phyloP scores from a whole-genome alignment of 2,888 invertebrate genomes.

The Thecophora atra region DNA sequence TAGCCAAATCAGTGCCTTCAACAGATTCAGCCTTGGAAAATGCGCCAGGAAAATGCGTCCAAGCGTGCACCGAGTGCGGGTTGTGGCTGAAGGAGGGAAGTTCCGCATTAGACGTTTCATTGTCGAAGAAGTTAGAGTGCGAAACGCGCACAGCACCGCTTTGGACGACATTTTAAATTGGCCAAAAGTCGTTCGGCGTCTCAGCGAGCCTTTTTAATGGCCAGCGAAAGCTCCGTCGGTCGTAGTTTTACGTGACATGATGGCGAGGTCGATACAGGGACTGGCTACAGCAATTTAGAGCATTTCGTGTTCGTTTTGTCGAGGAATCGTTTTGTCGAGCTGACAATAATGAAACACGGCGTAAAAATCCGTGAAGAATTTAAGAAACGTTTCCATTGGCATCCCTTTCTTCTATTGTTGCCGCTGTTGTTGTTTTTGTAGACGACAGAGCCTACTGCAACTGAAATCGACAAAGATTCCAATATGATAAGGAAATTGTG shows the following conservation, averaged over 20 bases:
- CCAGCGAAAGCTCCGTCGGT: not conserved
- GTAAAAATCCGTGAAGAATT: constrained; percentile 24
- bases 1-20: constrained; percentile 16
- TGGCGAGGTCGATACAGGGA: not conserved
- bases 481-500: no score
- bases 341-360: not conserved
- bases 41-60: not conserved
- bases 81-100: not conserved
- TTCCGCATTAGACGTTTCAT: constrained; percentile 14
- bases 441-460: not conserved
- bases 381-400: constrained; percentile 11
- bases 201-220: constrained; percentile 3
- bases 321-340: constrained; percentile 16
- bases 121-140: not conserved
- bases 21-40: no score
- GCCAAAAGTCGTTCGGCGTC: not conserved
- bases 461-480: not conserved
- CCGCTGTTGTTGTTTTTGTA: constrained; percentile 3
- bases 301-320: constrained; percentile 27
- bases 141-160: not conserved
- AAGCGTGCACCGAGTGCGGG: no score
- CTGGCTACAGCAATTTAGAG: constrained; percentile 25
- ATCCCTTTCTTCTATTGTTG: not conserved
- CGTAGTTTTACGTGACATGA: constrained; percentile 8
- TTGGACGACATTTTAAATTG: constrained; percentile 30